A percentile compares a stretch with the other conserved stretches of the same genome.
phyloP scores from a whole-genome alignment of 1,140 invertebrate genomes.

The Habropoda laboriosa region DNA sequence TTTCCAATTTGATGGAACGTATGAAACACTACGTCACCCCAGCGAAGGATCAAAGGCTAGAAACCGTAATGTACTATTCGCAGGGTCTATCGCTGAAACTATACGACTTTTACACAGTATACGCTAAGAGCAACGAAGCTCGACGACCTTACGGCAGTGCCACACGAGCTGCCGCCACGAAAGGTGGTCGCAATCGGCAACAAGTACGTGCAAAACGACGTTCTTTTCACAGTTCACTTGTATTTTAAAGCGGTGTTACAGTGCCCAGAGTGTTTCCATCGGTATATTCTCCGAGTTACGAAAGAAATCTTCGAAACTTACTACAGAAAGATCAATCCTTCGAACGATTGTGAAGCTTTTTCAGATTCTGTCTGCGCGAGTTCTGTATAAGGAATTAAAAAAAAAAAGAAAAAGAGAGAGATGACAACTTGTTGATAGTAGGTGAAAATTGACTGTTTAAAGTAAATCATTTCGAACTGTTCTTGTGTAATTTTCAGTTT shows the following conservation, averaged over 20 bases:
- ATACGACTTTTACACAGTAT: slow-evolving; percentile 39
- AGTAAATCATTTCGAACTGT: neutral
- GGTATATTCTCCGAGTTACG: neutral
- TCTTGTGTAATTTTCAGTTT: neutral
- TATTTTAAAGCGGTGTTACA: neutral
- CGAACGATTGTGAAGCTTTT: neutral
- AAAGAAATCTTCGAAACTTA: neutral
- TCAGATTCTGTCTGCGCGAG: too few relatives aligned
- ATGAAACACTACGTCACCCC: slow-evolving; percentile 3
- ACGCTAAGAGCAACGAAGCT: slow-evolving; percentile 47
- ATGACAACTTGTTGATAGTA: neutral
- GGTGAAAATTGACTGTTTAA: neutral
- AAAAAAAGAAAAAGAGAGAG: neutral
- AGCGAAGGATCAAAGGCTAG: slow-evolving; percentile 24
- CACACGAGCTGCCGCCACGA: slow-evolving; percentile 54
- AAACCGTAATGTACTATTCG: slow-evolving; percentile 19
- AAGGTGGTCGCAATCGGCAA: slow-evolving; percentile 54
- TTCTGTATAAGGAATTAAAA: neutral
- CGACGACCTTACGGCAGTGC: slow-evolving; percentile 63
- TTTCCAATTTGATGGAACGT: slow-evolving; percentile 35
- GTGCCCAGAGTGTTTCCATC: neutral
- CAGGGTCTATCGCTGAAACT: slow-evolving; percentile 14
- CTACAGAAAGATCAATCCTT: neutral
- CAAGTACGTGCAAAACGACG: neutral
- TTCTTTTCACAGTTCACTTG: neutral